Conservation (phyloP, 2,888 invertebrate genomes). For the Himalopsyche japonica region DNA sequence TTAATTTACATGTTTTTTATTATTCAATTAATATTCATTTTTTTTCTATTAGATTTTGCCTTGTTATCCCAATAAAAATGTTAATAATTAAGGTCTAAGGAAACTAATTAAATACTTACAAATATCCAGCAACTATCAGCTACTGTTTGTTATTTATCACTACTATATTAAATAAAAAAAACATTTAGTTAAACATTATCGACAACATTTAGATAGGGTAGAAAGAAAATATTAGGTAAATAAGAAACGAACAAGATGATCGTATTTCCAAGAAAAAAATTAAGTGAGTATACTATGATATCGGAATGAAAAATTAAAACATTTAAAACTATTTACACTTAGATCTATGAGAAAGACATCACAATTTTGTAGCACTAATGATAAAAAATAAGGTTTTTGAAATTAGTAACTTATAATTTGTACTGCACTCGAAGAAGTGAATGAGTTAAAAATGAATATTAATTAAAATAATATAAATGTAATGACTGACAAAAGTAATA, state of each 20-base stretch:
- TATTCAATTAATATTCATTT: not conserved
- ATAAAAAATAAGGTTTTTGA: not conserved
- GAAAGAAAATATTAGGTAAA: not conserved
- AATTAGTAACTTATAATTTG: no score
- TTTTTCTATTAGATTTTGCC: not conserved
- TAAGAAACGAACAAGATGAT: not conserved
- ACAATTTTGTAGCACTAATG: not conserved
- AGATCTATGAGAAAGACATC: not conserved
- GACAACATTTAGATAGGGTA: not conserved
- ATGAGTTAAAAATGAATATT: no score
- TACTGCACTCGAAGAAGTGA: no score
- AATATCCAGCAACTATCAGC: no score
- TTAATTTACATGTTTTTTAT: no score
- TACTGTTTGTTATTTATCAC: not conserved
- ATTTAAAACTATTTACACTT: not conserved
- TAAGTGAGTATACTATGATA: not conserved
- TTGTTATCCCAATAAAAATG: not conserved
- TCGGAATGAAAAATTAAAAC: not conserved
- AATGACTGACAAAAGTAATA: no score
- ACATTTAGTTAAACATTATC: not conserved
- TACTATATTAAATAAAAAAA: not conserved
- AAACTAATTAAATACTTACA: no score
- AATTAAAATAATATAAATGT: no score
- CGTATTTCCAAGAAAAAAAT: not conserved
- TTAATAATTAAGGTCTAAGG: not conserved